phyloP scores from a whole-genome alignment of 2,797 vertebrate species.

The Phrynocephalus guinanensis region DNA sequence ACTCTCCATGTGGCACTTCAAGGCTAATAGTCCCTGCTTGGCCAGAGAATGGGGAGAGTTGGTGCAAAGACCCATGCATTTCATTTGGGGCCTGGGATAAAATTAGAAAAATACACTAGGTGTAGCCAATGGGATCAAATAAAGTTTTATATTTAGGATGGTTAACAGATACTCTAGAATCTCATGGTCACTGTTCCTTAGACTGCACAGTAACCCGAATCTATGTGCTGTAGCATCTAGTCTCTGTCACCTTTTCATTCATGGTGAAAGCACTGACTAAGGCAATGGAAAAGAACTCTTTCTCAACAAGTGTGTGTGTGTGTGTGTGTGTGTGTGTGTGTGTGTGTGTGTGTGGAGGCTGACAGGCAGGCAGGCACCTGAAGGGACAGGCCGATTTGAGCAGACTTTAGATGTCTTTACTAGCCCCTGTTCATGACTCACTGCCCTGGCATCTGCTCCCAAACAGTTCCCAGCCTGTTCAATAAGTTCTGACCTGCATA shows the following conservation, averaged over 20 bases:
- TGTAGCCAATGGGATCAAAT: too few species aligned
- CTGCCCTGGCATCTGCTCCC: constrained; percentile 81
- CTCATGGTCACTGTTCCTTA: too few species aligned
- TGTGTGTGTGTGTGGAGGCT: constrained; percentile 20
- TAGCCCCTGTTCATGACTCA: constrained; percentile 75
- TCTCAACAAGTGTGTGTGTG: constrained; percentile 42
- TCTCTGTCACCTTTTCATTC: constrained; percentile 44
- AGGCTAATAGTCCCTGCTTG: too few species aligned
- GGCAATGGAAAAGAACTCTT: constrained; percentile 58
- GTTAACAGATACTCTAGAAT: constrained; percentile 12
- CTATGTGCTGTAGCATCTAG: neutral
- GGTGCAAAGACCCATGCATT: too few species aligned
- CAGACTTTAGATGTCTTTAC: constrained; percentile 72
- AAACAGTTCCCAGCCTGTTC: constrained; percentile 83
- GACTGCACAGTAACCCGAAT: too few species aligned
- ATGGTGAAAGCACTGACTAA: constrained; percentile 35
- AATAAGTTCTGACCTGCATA: constrained; percentile 82
- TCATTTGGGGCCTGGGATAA: too few species aligned
- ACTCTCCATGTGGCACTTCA: too few species aligned
- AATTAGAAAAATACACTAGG: too few species aligned
- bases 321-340: too few species aligned
- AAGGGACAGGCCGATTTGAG: constrained; percentile 73
- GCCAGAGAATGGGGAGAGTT: too few species aligned
- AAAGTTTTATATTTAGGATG: too few species aligned
- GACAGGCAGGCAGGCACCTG: constrained; percentile 55